Evolutionary conservation across 2,888 invertebrate species (phyloP), one percentile per base, ranked within the genome.

Genomic region (Torymus tubicola): DNA sequence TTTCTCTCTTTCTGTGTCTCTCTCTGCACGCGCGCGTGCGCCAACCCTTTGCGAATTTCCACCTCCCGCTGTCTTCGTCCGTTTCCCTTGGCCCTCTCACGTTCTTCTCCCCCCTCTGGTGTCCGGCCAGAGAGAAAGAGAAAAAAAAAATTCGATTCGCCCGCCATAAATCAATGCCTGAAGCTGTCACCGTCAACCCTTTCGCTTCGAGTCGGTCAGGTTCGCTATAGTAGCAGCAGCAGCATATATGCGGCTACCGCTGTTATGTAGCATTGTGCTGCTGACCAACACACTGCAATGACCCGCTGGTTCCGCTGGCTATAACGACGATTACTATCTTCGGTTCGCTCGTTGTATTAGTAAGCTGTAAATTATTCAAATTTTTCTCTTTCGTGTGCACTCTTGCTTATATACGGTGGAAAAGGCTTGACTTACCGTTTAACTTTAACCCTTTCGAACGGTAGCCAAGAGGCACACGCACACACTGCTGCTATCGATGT

Each of bases 341-440:
- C 74, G 10, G 42, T 60, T 69, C 63, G 42, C 55, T 83, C 69
- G 42, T 85, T 88, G 87, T 89, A 88, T 88, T 88, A 86, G 87
- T 85, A 81, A 86, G 87, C 81, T 86, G 85, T 89, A 89, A 89
- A 89, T 88, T 89, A 88, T 84, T 85, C 81, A 78, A 84, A 76
- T 75, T 79, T 75, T 73, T 63, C 80, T 80, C 71, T 83, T 77
- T 24, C 21, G 21, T n/a, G 55, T 52, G 57, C 14, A 4, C 31
- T 52, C n/a, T 50, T 18, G 53, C 53, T 42, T 8, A 42, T 8
- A 42, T 1, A 42, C 8, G 10, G 42, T 1, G 10, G 42, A 8
- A 42, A 42, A 42, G 42, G 42, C 8, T 42, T 42, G 8, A 31
- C 31, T 31, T 31, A 0, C 4, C 31, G 31, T 31, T 31, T 31